Percentiles rank a stretch among this genome's conserved stretches.
These are phyloP conservation scores for Lutraria lutraria DNA, from an alignment of 2,888 invertebrate genomes.

Conservation along the genomic window DNA sequence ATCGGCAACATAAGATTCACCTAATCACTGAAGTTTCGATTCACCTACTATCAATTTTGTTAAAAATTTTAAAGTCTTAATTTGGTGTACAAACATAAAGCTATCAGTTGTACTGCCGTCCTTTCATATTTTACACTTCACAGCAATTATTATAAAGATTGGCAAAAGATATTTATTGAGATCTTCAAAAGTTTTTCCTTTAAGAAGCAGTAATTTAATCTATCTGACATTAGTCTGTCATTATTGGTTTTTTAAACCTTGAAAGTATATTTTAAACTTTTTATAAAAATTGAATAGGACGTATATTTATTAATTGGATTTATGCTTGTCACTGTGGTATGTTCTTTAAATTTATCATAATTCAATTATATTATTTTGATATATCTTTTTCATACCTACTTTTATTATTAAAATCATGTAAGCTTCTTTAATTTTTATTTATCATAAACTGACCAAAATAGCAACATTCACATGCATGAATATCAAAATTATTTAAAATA, in stretches of 20 bases:
- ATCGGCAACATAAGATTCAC: not conserved
- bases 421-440: too few relatives aligned
- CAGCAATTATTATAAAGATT: not conserved
- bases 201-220: slow-evolving; percentile 15
- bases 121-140: slow-evolving; percentile 19
- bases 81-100: not conserved
- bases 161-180: not conserved
- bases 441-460: too few relatives aligned
- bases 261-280: not conserved
- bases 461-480: too few relatives aligned
- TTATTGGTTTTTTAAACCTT: not conserved
- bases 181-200: slow-evolving; percentile 20
- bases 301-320: not conserved
- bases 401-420: not conserved
- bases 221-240: not conserved
- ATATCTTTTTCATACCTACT: not conserved
- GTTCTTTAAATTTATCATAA: not conserved
- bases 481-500: too few relatives aligned
- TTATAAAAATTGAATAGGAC: not conserved
- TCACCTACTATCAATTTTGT: slow-evolving; percentile 17
- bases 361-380: not conserved
- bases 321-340: not conserved
- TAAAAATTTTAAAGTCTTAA: slow-evolving; percentile 6
- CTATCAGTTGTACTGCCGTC: not conserved
- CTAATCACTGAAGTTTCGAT: not conserved